Evolutionary conservation across 2,888 invertebrate species (phyloP).

Genomic region (Seladonia tumulorum): DNA sequence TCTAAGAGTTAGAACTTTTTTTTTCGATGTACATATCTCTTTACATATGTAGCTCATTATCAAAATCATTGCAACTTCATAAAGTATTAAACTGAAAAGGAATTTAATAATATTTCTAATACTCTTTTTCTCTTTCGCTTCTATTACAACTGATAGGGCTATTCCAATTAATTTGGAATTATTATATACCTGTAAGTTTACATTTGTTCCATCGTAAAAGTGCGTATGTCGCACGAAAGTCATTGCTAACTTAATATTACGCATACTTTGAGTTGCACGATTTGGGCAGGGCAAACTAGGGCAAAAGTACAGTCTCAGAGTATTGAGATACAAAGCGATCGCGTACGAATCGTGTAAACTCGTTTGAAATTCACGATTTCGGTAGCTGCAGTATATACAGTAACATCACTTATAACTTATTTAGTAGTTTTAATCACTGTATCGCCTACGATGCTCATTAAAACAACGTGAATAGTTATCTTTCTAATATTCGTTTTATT

Average conservation of each 20-base stretch:
- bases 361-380: constrained; percentile 28
- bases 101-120: constrained; percentile 40
- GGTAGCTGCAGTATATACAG: constrained; percentile 18
- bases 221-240: constrained; percentile 25
- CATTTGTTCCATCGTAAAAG: constrained; percentile 34
- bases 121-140: constrained; percentile 5
- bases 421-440: constrained; percentile 32
- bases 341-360: constrained; percentile 4
- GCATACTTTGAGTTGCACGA: constrained; percentile 48
- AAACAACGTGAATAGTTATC: constrained; percentile 37
- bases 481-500: constrained; percentile 31
- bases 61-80: constrained; percentile 40
- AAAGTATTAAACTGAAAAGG: constrained; percentile 31
- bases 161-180: constrained; percentile 40
- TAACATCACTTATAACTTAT: constrained; percentile 32
- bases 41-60: constrained; percentile 25
- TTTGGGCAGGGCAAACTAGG: constrained; percentile 56
- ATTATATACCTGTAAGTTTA: constrained; percentile 26
- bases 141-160: constrained; percentile 30
- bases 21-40: constrained; percentile 41
- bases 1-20: constrained; percentile 38
- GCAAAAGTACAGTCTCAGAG: constrained; percentile 25
- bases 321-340: constrained; percentile 11
- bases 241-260: constrained; percentile 57
- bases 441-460: constrained; percentile 30